Base-by-base conservation (phyloP, 2,797 vertebrate species). In the Fringilla coelebs region DNA sequence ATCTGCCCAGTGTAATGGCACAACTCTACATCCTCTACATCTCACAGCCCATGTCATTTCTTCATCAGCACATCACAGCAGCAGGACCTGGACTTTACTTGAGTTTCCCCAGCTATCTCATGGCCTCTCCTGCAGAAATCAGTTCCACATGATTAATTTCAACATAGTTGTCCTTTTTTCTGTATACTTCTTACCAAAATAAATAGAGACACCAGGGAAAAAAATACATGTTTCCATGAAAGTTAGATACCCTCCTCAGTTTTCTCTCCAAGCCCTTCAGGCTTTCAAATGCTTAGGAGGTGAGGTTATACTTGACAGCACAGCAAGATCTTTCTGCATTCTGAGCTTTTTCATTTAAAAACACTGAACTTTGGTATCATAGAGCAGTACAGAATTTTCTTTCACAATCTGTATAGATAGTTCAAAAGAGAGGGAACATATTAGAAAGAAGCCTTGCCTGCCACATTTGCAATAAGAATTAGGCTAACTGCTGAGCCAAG, bases 261-360 rank as follows among this genome's bases (percentile, higher is more conserved):
- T 86, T 92, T 71, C 32, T 61, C 28, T 95, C 75, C 77, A 88
- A 91, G 43, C 8, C 68, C 48, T 92, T 86, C 41, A 80, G 49
- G 68, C n/a, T 82, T 91, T 80, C 73, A 63, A 41, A 85, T 82
- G 58, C 45, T 58, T 66, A 21, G 90, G 75, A 85, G 24, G 21
- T 93, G 78, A 93, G 57, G 89, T 88, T 92, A 87, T 55, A 17
- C 36, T 71, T 65, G 29, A 87, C 32, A 85, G 28, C 46, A 85
- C 20, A 94, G 38, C 34, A 80, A 46, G 21, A 9, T 28, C 61
- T 87, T 84, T 78, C 43, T 85, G 48, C 18, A 28, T 85, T 91
- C 29, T 48, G 45, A 15, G 13, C 2, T 80, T 32, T 80, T 88
- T 46, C 1, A 4, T 87, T 83, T 91, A 60, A 61, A 79, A 81